Evolutionary conservation across 2,797 vertebrate species (phyloP).

Genomic region (Pygocentrus nattereri): DNA sequence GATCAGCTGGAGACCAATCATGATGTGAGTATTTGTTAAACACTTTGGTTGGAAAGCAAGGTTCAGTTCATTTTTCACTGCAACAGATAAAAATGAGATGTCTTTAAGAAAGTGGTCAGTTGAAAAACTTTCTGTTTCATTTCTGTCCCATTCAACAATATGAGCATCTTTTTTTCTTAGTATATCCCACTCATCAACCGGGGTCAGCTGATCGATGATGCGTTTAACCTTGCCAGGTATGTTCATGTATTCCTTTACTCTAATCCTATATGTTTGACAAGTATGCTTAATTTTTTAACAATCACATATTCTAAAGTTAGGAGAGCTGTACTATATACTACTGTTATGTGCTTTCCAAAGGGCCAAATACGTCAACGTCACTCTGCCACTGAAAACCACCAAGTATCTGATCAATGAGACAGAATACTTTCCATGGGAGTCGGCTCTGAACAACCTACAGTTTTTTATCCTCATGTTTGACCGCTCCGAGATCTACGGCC

Average conservation of each 20-base stretch:
- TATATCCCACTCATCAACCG: conserved; percentile 76
- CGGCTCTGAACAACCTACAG: conserved; percentile 67
- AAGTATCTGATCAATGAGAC: conserved; percentile 75
- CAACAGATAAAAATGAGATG: too few relatives aligned
- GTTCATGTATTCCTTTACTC: neutral
- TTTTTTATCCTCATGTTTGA: conserved; percentile 81
- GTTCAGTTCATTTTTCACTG: too few relatives aligned
- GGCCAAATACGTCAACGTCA: conserved; percentile 69
- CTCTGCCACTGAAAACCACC: conserved; percentile 77
- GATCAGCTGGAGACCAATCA: conserved; percentile 68
- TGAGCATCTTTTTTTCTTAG: conserved; percentile 60
- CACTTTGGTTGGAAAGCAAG: neutral
- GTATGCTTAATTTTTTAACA: neutral
- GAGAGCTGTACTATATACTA: neutral
- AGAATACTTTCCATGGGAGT: conserved; percentile 75
- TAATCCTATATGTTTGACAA: neutral
- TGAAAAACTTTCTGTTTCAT: too few relatives aligned
- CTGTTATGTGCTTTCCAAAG: conserved; percentile 60
- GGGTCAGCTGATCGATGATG: conserved; percentile 80
- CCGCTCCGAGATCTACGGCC: conserved; percentile 79
- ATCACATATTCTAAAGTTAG: neutral
- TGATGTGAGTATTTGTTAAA: conserved; percentile 64
- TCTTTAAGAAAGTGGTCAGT: too few relatives aligned
- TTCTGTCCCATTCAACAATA: neutral
- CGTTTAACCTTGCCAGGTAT: conserved; percentile 81